These are phyloP conservation scores for Nomia melanderi DNA, from an alignment of 1,140 invertebrate species.

Conservation along the genomic window DNA sequence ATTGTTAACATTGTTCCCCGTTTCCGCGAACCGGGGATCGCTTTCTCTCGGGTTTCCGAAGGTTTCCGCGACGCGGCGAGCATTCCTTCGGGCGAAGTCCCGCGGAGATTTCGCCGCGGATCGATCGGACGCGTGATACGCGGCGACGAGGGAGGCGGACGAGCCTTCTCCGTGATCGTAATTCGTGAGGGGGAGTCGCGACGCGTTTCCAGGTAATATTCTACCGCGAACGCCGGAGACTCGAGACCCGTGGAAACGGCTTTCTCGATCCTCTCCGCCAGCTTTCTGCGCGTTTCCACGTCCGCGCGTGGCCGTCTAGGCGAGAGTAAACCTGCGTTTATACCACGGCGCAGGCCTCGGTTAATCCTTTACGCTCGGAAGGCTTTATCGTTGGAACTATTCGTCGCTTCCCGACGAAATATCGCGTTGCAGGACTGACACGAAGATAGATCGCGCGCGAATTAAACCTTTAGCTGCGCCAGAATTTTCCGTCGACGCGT, in stretches of 20 bases:
- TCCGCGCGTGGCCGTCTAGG: too few relatives aligned
- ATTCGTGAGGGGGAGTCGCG: constrained; percentile 68
- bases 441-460: too few relatives aligned
- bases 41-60: background rate
- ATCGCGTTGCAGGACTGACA: too few relatives aligned
- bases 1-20: background rate
- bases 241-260: constrained; percentile 75
- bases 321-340: too few relatives aligned
- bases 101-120: background rate
- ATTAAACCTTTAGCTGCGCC: too few relatives aligned
- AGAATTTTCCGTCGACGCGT: too few relatives aligned
- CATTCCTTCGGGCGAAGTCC: background rate
- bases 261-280: constrained; percentile 33
- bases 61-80: background rate
- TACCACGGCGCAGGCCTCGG: too few relatives aligned
- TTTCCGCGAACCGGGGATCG: background rate
- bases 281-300: too few relatives aligned
- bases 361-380: too few relatives aligned
- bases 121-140: background rate
- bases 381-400: too few relatives aligned
- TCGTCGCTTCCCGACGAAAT: too few relatives aligned
- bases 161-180: constrained; percentile 38
- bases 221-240: constrained; percentile 70
- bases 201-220: constrained; percentile 57
- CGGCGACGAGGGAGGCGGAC: background rate